Percentiles rank a stretch among this genome's conserved stretches.
Conservation (phyloP, 2,113 vertebrate genomes). For the Fukomys damarensis region DNA sequence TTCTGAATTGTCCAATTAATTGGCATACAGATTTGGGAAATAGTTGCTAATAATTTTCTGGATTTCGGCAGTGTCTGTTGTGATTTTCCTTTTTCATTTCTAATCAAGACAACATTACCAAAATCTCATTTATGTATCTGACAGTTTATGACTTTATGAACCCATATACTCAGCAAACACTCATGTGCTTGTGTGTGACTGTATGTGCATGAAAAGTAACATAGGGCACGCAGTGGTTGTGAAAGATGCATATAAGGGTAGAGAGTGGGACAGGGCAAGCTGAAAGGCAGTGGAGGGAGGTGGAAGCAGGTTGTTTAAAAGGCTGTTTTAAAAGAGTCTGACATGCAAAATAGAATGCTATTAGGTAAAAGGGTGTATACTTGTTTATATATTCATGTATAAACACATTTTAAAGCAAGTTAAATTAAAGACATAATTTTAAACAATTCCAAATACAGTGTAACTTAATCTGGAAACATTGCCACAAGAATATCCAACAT, state of each 20-base stretch:
- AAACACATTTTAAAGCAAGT: not conserved
- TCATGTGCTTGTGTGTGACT: not conserved
- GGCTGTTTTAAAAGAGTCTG: not conserved
- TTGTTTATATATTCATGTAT: not conserved
- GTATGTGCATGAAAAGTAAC: not conserved
- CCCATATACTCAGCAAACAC: not conserved
- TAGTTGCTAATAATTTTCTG: not conserved
- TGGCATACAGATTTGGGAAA: not conserved
- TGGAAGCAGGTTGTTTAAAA: not conserved
- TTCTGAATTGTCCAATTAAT: not conserved
- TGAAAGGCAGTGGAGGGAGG: not conserved
- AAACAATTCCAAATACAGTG: not conserved
- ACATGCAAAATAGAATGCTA: not conserved
- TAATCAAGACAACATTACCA: not conserved
- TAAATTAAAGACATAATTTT: slow-evolving; percentile 9
- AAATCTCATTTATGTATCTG: not conserved
- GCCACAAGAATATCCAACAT: not conserved
- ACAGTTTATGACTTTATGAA: not conserved
- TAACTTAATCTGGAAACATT: not conserved
- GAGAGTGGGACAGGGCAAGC: not conserved
- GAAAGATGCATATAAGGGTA: not conserved
- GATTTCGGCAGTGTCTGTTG: not conserved
- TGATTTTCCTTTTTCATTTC: not conserved
- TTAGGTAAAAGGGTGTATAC: not conserved
- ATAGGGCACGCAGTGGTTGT: too few relatives aligned